These are phyloP conservation scores for Macaca fascicularis DNA, from an alignment of 2,113 vertebrate species.

Conservation along the genomic window T2T-MFA8v1.1 NC_088389.1:110258001-110258500, in stretches of 20 bases:
- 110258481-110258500: neutral
- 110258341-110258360: neutral
- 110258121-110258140: conserved; percentile 42
- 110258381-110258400: neutral
- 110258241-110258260: conserved; percentile 23
- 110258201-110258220: neutral
- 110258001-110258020: neutral
- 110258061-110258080: conserved; percentile 39
- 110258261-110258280: neutral
- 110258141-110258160: neutral
- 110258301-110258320: neutral
- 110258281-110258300: conserved; percentile 1
- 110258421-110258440: neutral
- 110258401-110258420: conserved; percentile 3
- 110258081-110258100: conserved; percentile 2
- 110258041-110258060: neutral
- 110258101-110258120: neutral
- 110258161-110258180: neutral
- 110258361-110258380: neutral
- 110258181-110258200: neutral
- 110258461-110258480: conserved; percentile 30
- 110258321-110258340: neutral
- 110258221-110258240: neutral
- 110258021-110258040: neutral
- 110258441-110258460: neutral